Evolutionary conservation across 2,113 vertebrate genomes (phyloP).

Genomic region (Nycticorax nycticorax): DNA sequence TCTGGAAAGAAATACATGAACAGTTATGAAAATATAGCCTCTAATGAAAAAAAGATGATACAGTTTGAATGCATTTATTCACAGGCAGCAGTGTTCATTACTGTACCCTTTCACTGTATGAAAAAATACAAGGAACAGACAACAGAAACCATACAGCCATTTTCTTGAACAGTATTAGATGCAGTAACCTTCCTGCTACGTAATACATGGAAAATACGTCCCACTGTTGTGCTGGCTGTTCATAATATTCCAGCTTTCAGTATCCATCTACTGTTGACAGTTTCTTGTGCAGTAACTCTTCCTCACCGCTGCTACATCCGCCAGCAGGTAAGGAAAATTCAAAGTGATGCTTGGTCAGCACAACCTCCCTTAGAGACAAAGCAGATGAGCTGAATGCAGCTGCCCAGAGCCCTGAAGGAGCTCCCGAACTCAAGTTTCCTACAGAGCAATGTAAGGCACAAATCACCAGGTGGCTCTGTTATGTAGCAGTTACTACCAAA

Average conservation of each 20-base stretch:
- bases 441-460: slow-evolving; percentile 35
- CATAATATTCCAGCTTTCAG: neutral
- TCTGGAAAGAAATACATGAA: neutral
- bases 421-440: neutral
- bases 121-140: neutral
- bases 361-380: neutral
- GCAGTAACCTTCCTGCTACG: neutral
- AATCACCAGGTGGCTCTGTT: slow-evolving; percentile 57
- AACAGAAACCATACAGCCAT: neutral
- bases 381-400: neutral
- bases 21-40: neutral
- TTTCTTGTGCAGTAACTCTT: neutral
- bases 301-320: neutral
- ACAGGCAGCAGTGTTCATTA: neutral
- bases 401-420: slow-evolving; percentile 2
- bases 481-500: slow-evolving; percentile 39
- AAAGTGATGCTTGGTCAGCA: neutral
- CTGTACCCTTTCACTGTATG: neutral
- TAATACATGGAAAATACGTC: neutral
- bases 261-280: neutral
- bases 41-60: neutral
- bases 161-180: neutral
- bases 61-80: neutral
- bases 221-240: neutral
- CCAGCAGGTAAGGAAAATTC: neutral